Evolutionary conservation across 2,113 vertebrate genomes (phyloP).

Genomic region (Pterophyllum scalare): DNA sequence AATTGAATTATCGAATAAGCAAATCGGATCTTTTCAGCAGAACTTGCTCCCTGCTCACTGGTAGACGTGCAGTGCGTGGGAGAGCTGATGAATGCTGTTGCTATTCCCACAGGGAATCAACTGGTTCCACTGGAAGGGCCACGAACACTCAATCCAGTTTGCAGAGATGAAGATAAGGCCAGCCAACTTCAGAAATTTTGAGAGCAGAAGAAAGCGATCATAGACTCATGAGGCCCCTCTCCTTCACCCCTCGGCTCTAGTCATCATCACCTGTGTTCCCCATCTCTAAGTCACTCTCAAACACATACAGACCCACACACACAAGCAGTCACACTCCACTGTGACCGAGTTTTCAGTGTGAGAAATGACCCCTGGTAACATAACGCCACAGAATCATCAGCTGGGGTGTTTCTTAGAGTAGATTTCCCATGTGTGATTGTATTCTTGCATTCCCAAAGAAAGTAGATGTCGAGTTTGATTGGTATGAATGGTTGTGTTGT

Average conservation of each 20-base stretch:
- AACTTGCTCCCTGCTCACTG: background rate
- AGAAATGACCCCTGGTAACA: background rate
- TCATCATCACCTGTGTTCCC: background rate
- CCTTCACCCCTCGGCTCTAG: background rate
- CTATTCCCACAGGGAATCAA: conserved; percentile 90
- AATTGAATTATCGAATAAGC: background rate
- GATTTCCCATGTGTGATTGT: conserved; percentile 14
- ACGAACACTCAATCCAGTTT: conserved; percentile 93
- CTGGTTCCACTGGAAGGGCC: conserved; percentile 99
- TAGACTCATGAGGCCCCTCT: conserved; percentile 61
- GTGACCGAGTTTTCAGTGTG: conserved; percentile 16
- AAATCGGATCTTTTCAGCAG: background rate
- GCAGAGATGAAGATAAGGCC: conserved; percentile 97
- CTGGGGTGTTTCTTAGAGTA: background rate
- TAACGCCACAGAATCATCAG: conserved; percentile 31
- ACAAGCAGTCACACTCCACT: conserved; percentile 14
- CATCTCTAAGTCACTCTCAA: conserved; percentile 5
- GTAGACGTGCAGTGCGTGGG: background rate
- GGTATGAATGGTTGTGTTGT: conserved; percentile 11
- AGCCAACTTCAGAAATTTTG: conserved; percentile 88
- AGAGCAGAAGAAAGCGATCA: conserved; percentile 90
- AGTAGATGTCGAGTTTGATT: conserved; percentile 9
- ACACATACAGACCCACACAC: background rate
- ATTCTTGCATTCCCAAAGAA: conserved; percentile 4
- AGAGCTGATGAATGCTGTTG: background rate